phyloP scores from a whole-genome alignment of 1,140 invertebrate genomes.

The Nymphalis io region DNA sequence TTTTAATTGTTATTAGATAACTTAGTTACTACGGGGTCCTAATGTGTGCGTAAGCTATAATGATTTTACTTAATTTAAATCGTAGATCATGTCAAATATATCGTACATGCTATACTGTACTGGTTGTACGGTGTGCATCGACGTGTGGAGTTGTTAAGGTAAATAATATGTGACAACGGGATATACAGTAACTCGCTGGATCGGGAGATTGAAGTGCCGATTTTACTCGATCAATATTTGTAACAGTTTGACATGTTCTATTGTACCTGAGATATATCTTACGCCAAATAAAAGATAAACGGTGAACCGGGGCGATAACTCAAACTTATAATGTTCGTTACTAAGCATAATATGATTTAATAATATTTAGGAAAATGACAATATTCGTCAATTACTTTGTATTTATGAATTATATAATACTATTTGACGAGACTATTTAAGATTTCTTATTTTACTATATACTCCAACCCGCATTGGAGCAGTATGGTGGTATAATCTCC shows the following conservation, averaged over 20 bases:
- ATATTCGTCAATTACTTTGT: constrained; percentile 64
- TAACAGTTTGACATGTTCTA: constrained; percentile 63
- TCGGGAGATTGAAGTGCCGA: background rate
- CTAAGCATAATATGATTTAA: constrained; percentile 19
- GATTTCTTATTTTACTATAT: background rate
- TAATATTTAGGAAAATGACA: constrained; percentile 57
- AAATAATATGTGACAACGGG: background rate
- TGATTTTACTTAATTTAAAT: constrained; percentile 36
- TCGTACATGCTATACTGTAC: background rate
- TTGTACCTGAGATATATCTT: constrained; percentile 63
- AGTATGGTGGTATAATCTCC: too few species aligned
- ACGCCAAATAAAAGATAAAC: constrained; percentile 51
- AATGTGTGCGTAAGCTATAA: constrained; percentile 53
- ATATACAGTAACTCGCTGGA: too few species aligned
- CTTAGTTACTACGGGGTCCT: constrained; percentile 61
- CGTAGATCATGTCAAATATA: constrained; percentile 42
- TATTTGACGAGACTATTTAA: constrained; percentile 1
- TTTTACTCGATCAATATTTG: background rate
- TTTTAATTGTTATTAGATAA: constrained; percentile 77
- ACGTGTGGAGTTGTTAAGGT: background rate
- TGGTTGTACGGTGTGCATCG: background rate
- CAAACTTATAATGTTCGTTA: constrained; percentile 15
- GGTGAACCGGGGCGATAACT: constrained; percentile 58
- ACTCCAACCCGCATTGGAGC: too few species aligned
- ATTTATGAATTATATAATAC: constrained; percentile 11